phyloP scores from a whole-genome alignment of 2,888 invertebrate genomes.

The Neocrepidodera transversa region DNA sequence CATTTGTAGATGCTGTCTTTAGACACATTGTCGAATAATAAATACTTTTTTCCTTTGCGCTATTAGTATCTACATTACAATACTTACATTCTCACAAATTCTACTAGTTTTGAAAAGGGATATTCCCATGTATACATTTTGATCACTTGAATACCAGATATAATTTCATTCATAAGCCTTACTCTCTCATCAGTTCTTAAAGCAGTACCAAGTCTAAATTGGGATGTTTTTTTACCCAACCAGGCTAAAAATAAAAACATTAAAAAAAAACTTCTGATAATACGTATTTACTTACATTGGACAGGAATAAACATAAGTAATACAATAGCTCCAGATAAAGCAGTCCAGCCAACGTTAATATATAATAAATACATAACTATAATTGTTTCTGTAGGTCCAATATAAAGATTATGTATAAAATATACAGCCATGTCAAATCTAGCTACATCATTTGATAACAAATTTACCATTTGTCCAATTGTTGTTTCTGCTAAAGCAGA shows the following conservation, averaged over 20 bases:
- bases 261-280: too few species aligned
- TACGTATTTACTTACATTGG: constrained; percentile 46
- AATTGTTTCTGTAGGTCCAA: constrained; percentile 63
- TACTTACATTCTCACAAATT: constrained; percentile 64
- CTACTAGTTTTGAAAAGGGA: constrained; percentile 83
- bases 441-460: constrained; percentile 84
- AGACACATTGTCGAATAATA: too few species aligned
- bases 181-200: constrained; percentile 84
- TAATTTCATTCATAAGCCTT: constrained; percentile 87
- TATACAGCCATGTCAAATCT: constrained; percentile 70
- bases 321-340: constrained; percentile 57
- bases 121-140: constrained; percentile 97
- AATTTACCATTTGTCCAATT: constrained; percentile 65
- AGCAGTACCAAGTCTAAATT: constrained; percentile 76
- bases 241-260: constrained; percentile 14
- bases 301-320: constrained; percentile 53
- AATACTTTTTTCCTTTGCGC: too few species aligned
- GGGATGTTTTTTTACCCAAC: constrained; percentile 76
- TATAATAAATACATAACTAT: constrained; percentile 65
- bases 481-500: constrained; percentile 83
- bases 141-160: constrained; percentile 87
- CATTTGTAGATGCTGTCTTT: too few species aligned
- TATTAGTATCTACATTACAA: too few species aligned
- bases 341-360: constrained; percentile 55
- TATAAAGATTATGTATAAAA: constrained; percentile 36